These are phyloP conservation scores for Drosophila planitibia DNA, from an alignment of 2,888 invertebrate genomes.

Conservation along the genomic window DNA sequence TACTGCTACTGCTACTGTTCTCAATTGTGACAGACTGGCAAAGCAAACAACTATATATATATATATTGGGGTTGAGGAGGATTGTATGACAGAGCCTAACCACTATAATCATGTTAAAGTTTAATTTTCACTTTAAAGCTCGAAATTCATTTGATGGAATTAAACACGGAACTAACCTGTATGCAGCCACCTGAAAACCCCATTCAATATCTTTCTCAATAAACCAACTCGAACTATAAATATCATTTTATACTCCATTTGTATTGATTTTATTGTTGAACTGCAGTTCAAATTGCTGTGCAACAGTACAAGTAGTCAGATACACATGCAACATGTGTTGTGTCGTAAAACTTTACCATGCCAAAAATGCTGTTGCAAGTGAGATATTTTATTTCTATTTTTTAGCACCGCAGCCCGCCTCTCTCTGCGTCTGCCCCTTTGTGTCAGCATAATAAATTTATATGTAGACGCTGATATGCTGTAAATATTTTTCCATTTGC, in stretches of 20 bases:
- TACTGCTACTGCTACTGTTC: constrained; percentile 24
- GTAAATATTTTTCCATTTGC: constrained; percentile 54
- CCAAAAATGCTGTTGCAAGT: constrained; percentile 14
- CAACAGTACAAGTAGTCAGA: not conserved
- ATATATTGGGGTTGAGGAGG: not conserved
- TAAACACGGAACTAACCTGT: not conserved
- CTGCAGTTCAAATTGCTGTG: constrained; percentile 18
- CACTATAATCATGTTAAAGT: not conserved
- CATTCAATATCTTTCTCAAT: not conserved
- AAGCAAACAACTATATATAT: not conserved
- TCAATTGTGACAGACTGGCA: constrained; percentile 51
- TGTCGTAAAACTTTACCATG: constrained; percentile 64
- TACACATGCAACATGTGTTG: constrained; percentile 70
- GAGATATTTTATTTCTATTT: constrained; percentile 14
- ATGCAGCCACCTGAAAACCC: not conserved
- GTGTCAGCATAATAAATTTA: constrained; percentile 59
- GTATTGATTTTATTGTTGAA: constrained; percentile 19
- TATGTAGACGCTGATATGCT: constrained; percentile 62
- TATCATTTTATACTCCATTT: constrained; percentile 27
- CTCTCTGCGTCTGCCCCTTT: not conserved
- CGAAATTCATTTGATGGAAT: not conserved
- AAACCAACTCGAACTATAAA: not conserved
- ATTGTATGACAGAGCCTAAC: not conserved
- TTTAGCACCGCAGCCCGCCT: constrained; percentile 5
- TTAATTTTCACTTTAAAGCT: not conserved